Evolutionary conservation across 2,113 vertebrate genomes (phyloP).

Genomic region (Actenoides lindsayi): DNA sequence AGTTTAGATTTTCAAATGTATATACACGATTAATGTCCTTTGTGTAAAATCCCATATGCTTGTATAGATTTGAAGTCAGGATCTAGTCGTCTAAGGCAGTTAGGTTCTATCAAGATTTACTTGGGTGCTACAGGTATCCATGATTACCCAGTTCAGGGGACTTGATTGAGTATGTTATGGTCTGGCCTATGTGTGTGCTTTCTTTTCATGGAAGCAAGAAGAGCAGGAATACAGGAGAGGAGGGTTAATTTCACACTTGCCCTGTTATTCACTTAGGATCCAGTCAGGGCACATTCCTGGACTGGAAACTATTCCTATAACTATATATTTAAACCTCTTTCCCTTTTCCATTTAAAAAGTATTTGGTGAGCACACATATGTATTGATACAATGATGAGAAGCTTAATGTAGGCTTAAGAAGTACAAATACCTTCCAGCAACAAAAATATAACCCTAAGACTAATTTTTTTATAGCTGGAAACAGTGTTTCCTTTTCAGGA

Average conservation of each 20-base stretch:
- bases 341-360: neutral
- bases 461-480: neutral
- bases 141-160: neutral
- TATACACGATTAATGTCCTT: neutral
- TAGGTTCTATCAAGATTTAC: neutral
- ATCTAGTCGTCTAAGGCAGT: neutral
- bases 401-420: neutral
- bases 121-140: neutral
- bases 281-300: neutral
- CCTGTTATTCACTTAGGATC: neutral
- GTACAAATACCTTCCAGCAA: neutral
- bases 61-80: neutral
- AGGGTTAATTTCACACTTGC: neutral
- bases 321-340: neutral
- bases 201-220: neutral
- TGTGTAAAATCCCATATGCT: neutral
- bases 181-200: neutral
- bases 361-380: neutral
- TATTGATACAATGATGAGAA: neutral
- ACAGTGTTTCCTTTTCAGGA: neutral
- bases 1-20: neutral
- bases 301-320: neutral
- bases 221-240: neutral
- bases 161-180: neutral
- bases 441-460: neutral